Conservation (phyloP, 2,113 vertebrate species). For the Coturnix japonica region DNA sequence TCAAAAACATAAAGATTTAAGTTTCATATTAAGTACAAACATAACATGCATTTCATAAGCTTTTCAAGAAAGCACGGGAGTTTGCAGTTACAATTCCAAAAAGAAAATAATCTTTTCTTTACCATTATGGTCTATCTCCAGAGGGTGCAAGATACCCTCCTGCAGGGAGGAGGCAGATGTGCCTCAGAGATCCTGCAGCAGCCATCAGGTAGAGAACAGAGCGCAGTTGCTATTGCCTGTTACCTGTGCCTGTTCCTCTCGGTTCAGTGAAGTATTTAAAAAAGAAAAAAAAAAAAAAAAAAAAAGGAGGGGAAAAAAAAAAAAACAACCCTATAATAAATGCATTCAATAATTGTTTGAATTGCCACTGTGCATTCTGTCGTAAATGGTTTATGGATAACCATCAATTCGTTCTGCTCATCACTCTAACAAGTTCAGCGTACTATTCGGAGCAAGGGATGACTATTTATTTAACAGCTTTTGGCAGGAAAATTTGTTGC, state of each 20-base stretch:
- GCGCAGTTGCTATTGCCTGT: slow-evolving; percentile 7
- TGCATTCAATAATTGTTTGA: slow-evolving; percentile 72
- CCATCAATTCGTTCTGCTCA: slow-evolving; percentile 80
- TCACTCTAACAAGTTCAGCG: slow-evolving; percentile 81
- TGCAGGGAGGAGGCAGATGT: slow-evolving; percentile 38
- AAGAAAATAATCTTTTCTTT: slow-evolving; percentile 63
- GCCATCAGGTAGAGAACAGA: slow-evolving; percentile 15
- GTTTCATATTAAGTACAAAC: slow-evolving; percentile 8
- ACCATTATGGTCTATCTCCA: slow-evolving; percentile 51
- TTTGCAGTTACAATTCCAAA: slow-evolving; percentile 38
- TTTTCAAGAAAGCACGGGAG: slow-evolving; percentile 2
- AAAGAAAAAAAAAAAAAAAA: background rate
- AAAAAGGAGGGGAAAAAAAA: background rate
- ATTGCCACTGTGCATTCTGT: slow-evolving; percentile 73
- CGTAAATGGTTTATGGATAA: slow-evolving; percentile 81
- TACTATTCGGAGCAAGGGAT: slow-evolving; percentile 75
- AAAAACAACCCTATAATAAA: slow-evolving; percentile 42
- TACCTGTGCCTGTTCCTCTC: slow-evolving; percentile 62
- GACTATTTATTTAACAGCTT: slow-evolving; percentile 84
- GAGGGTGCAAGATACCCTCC: slow-evolving; percentile 19
- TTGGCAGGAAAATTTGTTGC: slow-evolving; percentile 85
- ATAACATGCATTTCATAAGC: background rate
- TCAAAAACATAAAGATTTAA: background rate
- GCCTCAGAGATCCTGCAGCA: slow-evolving; percentile 48
- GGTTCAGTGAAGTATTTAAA: slow-evolving; percentile 25